Evolutionary conservation across 1,140 invertebrate species (phyloP), one percentile per base, ranked within the genome.

Genomic region (Hestina assimilis): DNA sequence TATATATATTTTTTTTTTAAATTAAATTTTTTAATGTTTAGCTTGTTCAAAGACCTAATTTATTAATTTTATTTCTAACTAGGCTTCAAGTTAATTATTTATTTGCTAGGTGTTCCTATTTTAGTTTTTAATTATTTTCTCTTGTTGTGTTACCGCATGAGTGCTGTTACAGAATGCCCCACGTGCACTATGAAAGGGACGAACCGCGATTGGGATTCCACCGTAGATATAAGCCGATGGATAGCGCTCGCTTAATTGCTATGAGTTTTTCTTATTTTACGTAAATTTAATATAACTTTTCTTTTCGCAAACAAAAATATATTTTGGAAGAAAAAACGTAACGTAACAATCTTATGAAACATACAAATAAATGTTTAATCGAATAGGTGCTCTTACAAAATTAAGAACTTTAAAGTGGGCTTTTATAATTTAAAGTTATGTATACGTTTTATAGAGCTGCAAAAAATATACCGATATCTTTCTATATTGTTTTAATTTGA

Each of bases 151-250:
- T 40, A 56, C 14, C 83, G 77, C 83, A 86, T 83, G 80, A 86
- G 83, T 86, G 74, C 81, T 78, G 54, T 48, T 75, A 69, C 66
- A 75, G 57, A 59, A 67, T 63, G 77, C 65, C 72, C 72, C 61
- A 72, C 69, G 79, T 63, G 76, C 71, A 75, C 75, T 81, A 76
- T 76, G 20, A 4, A 38, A 53, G 23, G 31, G 50, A 47, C 54
- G 59, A 28, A 56, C 19, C 38, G 52, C 57, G 20, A 52, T 64
- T 40, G 55, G 26, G 35, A 59, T 52, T 47, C 28, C 4, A 11
- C 2, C 20, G 24, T 17, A 38, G 11, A 35, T 11, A 19, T 4
- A 40, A 50, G 17, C 31, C 33, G 21, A 50, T 50, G 14, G n/a
- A 42, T 21, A 42, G 40, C 40, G 7, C 40, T 41, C 17, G 21